Base-by-base conservation (phyloP, 2,888 invertebrate genomes). In the Metopia argyrocephala region DNA sequence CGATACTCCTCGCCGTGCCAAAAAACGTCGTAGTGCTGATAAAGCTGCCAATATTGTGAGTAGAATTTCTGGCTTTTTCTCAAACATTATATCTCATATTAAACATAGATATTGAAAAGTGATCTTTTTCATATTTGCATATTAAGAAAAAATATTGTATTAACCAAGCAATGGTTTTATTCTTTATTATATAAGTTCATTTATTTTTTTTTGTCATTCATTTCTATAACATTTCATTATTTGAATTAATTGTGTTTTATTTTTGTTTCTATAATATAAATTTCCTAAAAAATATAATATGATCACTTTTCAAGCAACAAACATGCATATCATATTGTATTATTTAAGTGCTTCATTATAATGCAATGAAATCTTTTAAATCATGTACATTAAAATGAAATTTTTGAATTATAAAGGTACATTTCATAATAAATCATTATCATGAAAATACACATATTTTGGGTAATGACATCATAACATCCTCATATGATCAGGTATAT, bases 21-120 rank as follows among this genome's bases (percentile, higher is more conserved):
- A 93, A 84, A 94, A 94, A 85, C 91, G 94, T 79, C 91, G 93
- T 76, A 93, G 93, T 83, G 91, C 92, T 20, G 94, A 94, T 85
- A 93, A 93, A 88, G 91, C 92, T 71, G 91, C 92, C 50, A 93
- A 92, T 86, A 92, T 93, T 91, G 93, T 93, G 91, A 93, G 93
- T 92, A 90, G 85, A 83, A 85, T 85, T 84, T 85, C 84, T 79
- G 73, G 80, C 78, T 71, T 76, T 69, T 76, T 84, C 64, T 71
- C 56, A 31, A 79, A 76, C 69, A 80, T 85, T 84, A 70, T 84
- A 59, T 62, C 73, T 66, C 66, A 79, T 79, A 69, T 81, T 65
- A 74, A 68, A 79, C 73, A 68, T 83, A 75, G 66, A 82, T 73
- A 71, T 83, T 85, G 87, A 85, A 85, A 85, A 87, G 84, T 86